Base-by-base conservation (phyloP, 1,140 invertebrate species). In the Pomacea maculata region DNA sequence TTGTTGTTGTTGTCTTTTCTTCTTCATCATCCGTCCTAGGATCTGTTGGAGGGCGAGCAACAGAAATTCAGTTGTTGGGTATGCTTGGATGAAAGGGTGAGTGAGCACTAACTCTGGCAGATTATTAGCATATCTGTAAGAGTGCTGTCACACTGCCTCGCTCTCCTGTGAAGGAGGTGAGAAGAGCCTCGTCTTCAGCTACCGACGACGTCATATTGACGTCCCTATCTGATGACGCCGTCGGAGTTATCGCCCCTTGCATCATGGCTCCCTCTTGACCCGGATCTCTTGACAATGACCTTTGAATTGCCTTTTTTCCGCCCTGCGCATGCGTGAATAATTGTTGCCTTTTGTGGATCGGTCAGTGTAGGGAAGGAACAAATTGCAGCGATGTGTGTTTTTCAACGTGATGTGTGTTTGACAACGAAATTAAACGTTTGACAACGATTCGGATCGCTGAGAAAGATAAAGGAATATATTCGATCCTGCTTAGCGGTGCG, bases 361-460 rank as follows among this genome's bases (percentile, higher is more conserved):
- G 67, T 9, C 21, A 12, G 67, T 70, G 21, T 34, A 34, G 67
- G 21, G n/a, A 34, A 21, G 6, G 67, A 70, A 34, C 67, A 34
- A 70, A 70, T 25, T 70, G 67, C 11, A 21, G 67, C 1, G 29
- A 70, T 25, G 21, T 70, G 67, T 34, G 21, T n/a, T 70, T 70
- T 70, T 21, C 12, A 15, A 70, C 12, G 67, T 45, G 34, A 45
- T 45, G 34, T 45, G 34, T 45, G 34, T 45, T 70, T 70, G 67
- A 70, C 67, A 70, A 70, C 67, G 67, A 70, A 70, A 70, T 70
- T 70, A 70, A 70, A 70, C 67, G 29, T 34, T n/a, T 70, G 67
- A 70, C 67, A 8, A 70, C n/a, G 11, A 25, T 34, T 34, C 6
- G 12, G 67, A 70, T 70, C 21, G 21, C 10, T 21, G 6, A 12